Evolutionary conservation across 2,888 invertebrate species (phyloP).

Genomic region (Silvanus unidentatus): DNA sequence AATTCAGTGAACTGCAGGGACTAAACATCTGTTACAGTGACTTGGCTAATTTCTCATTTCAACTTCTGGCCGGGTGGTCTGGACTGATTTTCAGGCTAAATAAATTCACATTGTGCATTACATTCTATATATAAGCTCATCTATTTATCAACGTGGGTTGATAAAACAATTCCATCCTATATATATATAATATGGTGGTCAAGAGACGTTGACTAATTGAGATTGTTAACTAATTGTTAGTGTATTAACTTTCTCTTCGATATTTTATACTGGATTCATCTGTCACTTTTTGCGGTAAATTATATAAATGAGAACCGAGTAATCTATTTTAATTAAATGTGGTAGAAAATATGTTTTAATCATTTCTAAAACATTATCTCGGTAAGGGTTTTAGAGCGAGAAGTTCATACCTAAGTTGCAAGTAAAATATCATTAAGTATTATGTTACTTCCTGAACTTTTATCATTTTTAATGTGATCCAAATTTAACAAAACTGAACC

Average conservation of each 20-base stretch:
- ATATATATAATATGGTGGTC: constrained; percentile 1
- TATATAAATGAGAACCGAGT: no score
- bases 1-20: constrained; percentile 19
- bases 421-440: no score
- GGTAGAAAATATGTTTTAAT: no score
- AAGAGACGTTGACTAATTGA: constrained; percentile 3
- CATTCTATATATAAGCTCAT: constrained; percentile 14
- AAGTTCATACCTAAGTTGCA: no score
- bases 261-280: no score
- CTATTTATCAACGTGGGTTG: constrained; percentile 21
- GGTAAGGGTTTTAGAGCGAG: no score
- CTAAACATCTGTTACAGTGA: constrained; percentile 37
- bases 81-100: constrained; percentile 35
- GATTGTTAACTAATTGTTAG: constrained; percentile 1
- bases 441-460: no score
- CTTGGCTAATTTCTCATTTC: constrained; percentile 39
- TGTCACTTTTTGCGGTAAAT: no score
- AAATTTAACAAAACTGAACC: no score
- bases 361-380: no score
- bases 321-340: no score
- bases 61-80: constrained; percentile 29
- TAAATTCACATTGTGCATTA: constrained; percentile 30
- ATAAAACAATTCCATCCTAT: neutral
- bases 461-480: no score
- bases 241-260: neutral